Evolutionary conservation across 2,888 invertebrate species (phyloP).

Genomic region (Chrysomela aeneicollis): DNA sequence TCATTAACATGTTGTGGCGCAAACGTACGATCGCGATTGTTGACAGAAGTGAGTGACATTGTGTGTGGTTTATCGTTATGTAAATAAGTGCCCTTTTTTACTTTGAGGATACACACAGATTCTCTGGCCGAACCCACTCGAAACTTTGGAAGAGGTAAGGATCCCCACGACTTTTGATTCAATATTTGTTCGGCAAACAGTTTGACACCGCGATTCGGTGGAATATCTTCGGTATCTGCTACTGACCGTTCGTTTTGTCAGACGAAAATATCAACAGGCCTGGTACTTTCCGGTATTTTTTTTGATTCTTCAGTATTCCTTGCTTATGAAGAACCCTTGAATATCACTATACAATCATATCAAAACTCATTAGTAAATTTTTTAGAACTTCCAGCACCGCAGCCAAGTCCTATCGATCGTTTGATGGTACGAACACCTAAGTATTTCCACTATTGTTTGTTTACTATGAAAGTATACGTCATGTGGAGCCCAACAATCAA

Average conservation of each 20-base stretch:
- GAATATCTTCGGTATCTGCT: slow-evolving; percentile 13
- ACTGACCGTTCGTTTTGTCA: background rate
- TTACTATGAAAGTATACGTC: too few species aligned
- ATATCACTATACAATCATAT: too few species aligned
- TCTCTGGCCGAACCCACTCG: slow-evolving; percentile 23
- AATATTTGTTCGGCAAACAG: slow-evolving; percentile 34
- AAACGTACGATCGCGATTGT: slow-evolving; percentile 41
- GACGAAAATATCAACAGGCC: background rate
- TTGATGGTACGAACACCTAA: too few species aligned
- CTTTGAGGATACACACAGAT: slow-evolving; percentile 38
- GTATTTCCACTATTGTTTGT: too few species aligned
- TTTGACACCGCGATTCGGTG: slow-evolving; percentile 19
- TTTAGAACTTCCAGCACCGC: too few species aligned
- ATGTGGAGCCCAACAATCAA: too few species aligned
- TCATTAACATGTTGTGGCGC: slow-evolving; percentile 47
- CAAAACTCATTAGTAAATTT: too few species aligned
- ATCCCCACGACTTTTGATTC: slow-evolving; percentile 28
- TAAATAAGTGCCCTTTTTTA: slow-evolving; percentile 41
- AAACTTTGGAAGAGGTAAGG: slow-evolving; percentile 37
- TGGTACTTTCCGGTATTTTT: too few species aligned
- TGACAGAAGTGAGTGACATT: slow-evolving; percentile 44
- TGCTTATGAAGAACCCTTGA: too few species aligned
- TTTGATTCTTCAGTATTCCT: too few species aligned
- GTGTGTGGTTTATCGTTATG: slow-evolving; percentile 41
- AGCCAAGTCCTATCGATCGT: too few species aligned